Evolutionary conservation across 2,113 vertebrate species (phyloP).

Genomic region (Tragelaphus scriptus): DNA sequence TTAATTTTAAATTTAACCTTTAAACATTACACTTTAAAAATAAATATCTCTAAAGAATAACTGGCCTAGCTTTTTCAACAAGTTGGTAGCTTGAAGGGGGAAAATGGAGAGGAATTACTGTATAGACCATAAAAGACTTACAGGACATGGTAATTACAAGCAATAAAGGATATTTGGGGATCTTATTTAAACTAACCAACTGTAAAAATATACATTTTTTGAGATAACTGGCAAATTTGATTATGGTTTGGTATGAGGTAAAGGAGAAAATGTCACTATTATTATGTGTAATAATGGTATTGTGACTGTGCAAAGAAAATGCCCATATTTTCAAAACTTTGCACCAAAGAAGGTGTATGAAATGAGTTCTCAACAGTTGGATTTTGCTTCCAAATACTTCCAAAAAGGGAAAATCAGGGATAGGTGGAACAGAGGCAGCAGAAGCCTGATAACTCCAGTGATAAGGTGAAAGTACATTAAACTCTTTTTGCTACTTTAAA

Average conservation of each 20-base stretch:
- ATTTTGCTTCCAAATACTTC: background rate
- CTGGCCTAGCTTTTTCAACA: background rate
- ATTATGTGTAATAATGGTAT: background rate
- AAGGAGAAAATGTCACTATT: background rate
- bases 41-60: background rate
- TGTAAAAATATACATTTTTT: background rate
- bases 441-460: background rate
- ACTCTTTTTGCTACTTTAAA: background rate
- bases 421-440: background rate
- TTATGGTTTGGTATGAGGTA: background rate
- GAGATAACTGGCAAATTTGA: background rate
- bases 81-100: background rate
- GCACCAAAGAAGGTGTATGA: background rate
- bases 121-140: background rate
- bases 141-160: background rate
- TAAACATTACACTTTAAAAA: background rate
- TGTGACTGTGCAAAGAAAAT: background rate
- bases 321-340: background rate
- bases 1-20: background rate
- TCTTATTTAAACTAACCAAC: background rate
- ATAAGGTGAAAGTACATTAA: background rate
- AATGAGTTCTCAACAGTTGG: background rate
- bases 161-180: background rate
- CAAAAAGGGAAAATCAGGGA: background rate
- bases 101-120: background rate